Evolutionary conservation across 2,797 vertebrate genomes (phyloP).

Genomic region (Caiman crocodilus): DNA sequence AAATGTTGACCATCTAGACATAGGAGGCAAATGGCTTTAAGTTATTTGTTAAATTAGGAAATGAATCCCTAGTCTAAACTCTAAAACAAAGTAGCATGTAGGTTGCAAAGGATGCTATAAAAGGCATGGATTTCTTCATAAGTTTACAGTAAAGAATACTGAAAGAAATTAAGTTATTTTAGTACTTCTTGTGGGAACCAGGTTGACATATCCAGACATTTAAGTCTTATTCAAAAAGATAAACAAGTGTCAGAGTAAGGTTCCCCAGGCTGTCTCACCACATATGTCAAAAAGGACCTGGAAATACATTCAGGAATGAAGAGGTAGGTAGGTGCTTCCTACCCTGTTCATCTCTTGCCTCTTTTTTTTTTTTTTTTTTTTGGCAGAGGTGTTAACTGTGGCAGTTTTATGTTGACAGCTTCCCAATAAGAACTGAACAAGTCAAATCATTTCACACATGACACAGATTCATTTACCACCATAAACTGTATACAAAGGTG

Average conservation of each 20-base stretch:
- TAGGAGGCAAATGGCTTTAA: neutral
- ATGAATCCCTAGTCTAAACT: neutral
- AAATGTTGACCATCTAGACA: neutral
- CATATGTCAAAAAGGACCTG: neutral
- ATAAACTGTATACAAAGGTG: too few relatives aligned
- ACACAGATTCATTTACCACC: neutral
- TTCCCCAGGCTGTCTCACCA: neutral
- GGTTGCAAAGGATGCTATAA: neutral
- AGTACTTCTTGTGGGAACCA: neutral
- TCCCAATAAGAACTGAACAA: neutral
- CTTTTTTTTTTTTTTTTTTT: neutral
- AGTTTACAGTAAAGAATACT: neutral
- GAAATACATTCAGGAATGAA: neutral
- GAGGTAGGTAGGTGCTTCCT: neutral
- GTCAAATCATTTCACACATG: neutral
- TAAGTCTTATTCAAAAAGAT: neutral
- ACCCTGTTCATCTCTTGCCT: neutral
- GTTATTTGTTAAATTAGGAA: neutral
- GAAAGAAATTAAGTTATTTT: rapidly evolving
- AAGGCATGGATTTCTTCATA: rapidly evolving
- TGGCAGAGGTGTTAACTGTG: neutral
- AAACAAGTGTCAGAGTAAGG: neutral
- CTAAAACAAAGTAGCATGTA: neutral
- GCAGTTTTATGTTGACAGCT: neutral
- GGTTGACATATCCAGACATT: rapidly evolving